These are phyloP conservation scores for Petrolisthes manimaculis DNA, from an alignment of 2,888 invertebrate species.

Conservation along the genomic window DNA sequence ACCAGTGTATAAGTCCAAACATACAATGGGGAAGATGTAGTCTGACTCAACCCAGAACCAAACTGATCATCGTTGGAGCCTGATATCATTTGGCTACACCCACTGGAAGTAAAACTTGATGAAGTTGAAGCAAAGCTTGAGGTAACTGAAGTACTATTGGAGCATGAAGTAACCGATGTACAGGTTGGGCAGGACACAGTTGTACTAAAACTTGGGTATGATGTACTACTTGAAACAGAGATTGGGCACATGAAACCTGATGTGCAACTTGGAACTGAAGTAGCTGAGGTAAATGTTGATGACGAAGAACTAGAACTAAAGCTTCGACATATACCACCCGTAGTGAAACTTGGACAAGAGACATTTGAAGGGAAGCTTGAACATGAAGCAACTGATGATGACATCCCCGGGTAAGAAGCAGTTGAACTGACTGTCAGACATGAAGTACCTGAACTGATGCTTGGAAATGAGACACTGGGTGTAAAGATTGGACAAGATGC, in stretches of 20 bases:
- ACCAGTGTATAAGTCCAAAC: conserved; percentile 54
- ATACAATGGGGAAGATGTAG: conserved; percentile 38
- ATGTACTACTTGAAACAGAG: too few species aligned
- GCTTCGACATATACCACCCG: too few species aligned
- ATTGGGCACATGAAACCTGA: too few species aligned
- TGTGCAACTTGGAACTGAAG: too few species aligned
- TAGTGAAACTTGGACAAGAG: too few species aligned
- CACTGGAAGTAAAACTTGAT: too few species aligned
- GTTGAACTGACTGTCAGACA: background rate
- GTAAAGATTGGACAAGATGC: background rate
- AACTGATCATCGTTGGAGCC: background rate
- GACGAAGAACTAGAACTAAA: too few species aligned
- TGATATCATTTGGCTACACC: too few species aligned
- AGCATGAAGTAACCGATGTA: background rate
- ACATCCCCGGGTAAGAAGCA: background rate
- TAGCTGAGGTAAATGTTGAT: too few species aligned
- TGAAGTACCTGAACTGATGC: background rate
- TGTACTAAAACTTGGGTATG: background rate
- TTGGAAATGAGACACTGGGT: background rate
- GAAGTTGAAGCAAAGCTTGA: background rate
- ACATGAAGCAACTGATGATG: too few species aligned
- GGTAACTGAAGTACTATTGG: background rate
- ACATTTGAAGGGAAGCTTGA: too few species aligned
- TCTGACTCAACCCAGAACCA: background rate
- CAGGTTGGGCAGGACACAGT: background rate